A percentile compares a stretch with the other conserved stretches of the same genome.
Evolutionary conservation across 1,140 invertebrate species (phyloP).

Genomic region (Lasaia peninsularis): DNA sequence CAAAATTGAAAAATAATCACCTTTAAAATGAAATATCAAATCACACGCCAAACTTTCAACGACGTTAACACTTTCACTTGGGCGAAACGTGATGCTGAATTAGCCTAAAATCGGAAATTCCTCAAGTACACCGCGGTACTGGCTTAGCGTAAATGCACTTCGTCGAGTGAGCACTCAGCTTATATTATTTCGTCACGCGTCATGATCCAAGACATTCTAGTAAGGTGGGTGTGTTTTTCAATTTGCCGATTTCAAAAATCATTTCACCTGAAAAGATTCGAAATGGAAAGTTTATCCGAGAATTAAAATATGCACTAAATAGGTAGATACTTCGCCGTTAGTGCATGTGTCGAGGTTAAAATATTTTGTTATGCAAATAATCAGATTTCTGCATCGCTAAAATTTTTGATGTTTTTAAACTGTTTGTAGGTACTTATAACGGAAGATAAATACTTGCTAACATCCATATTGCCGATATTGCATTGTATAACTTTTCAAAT

Average conservation of each 20-base stretch:
- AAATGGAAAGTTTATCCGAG: not conserved
- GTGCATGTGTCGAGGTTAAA: too few species aligned
- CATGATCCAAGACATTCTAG: conserved; percentile 11
- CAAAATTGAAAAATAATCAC: conserved; percentile 54
- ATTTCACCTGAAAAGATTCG: conserved; percentile 1
- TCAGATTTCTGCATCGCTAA: too few species aligned
- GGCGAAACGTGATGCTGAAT: conserved; percentile 58
- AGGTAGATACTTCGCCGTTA: too few species aligned
- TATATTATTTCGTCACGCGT: conserved; percentile 58
- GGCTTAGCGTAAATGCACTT: conserved; percentile 23
- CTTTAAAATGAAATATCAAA: conserved; percentile 65
- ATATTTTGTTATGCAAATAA: too few species aligned
- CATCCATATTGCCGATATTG: too few species aligned
- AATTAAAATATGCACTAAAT: not conserved
- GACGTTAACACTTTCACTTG: conserved; percentile 66
- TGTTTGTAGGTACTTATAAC: too few species aligned
- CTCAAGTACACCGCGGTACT: conserved; percentile 2
- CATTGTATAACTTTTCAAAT: too few species aligned
- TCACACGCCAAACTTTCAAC: conserved; percentile 68
- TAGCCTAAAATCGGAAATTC: conserved; percentile 20
- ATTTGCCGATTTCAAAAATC: not conserved
- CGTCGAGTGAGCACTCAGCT: conserved; percentile 26
- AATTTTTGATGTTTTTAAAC: too few species aligned
- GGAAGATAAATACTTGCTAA: too few species aligned
- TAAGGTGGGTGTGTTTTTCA: not conserved